phyloP scores from a whole-genome alignment of 2,113 vertebrate genomes.

The Piliocolobus tephrosceles region DNA sequence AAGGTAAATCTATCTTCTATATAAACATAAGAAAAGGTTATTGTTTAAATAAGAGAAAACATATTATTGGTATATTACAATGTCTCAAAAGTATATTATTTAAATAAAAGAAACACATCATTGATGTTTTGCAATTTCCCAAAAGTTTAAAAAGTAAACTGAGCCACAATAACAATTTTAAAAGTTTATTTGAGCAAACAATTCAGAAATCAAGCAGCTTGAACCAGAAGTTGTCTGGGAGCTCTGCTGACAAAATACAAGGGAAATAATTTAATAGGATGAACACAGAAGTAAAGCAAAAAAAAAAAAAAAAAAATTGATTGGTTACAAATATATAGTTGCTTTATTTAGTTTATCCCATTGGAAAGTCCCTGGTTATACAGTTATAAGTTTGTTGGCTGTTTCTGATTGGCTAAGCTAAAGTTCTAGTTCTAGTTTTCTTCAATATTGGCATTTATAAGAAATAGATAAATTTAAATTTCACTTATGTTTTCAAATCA shows the following conservation, averaged over 20 bases:
- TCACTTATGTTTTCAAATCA: neutral
- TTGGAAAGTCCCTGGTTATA: neutral
- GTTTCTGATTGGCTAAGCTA: neutral
- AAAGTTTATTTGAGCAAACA: neutral
- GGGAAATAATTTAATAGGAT: neutral
- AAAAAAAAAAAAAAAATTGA: neutral
- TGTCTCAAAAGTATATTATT: neutral
- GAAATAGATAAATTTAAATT: neutral
- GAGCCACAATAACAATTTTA: neutral
- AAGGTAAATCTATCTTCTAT: neutral
- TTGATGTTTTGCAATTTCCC: too few relatives aligned
- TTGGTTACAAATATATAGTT: neutral
- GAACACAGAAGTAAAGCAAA: neutral
- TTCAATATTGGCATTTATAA: neutral
- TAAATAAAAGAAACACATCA: too few relatives aligned
- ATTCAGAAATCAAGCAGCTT: neutral
- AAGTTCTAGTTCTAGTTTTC: neutral
- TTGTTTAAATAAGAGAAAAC: neutral
- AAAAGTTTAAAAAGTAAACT: neutral
- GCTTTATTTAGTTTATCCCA: neutral
- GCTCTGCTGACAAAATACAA: neutral
- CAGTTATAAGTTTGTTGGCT: neutral
- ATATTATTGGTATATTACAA: neutral
- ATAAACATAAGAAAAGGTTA: neutral
- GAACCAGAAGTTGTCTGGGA: neutral